phyloP scores from a whole-genome alignment of 2,888 invertebrate genomes.

The Patella pellucida region DNA sequence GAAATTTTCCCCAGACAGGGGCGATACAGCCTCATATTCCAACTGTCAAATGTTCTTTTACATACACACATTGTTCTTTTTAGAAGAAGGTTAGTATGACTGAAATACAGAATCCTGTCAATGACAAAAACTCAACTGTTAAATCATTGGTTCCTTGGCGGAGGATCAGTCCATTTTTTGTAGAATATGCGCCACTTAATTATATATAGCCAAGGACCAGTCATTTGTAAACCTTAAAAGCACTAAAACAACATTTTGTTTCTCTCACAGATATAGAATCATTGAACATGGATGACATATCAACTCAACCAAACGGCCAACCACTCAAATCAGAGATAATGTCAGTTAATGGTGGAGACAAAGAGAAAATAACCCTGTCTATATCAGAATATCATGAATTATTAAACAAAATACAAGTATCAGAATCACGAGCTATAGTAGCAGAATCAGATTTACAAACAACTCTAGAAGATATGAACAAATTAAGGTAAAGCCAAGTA shows the following conservation, averaged over 20 bases:
- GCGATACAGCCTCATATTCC: slow-evolving; percentile 15
- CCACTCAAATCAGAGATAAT: neutral
- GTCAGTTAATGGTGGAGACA: neutral
- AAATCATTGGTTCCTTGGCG: no score
- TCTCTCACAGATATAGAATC: slow-evolving; percentile 18
- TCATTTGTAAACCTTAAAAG: no score
- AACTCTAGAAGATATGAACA: slow-evolving; percentile 48
- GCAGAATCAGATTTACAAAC: slow-evolving; percentile 45
- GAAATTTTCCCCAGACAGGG: slow-evolving; percentile 27
- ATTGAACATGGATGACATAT: neutral
- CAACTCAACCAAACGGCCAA: neutral
- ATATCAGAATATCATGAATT: slow-evolving; percentile 38
- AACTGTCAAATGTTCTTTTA: neutral
- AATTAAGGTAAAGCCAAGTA: slow-evolving; percentile 42
- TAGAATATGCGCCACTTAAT: no score
- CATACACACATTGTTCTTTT: no score
- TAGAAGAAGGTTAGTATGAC: no score
- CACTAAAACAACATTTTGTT: neutral
- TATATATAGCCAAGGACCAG: no score
- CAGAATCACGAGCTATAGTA: slow-evolving; percentile 31
- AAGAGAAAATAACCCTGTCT: slow-evolving; percentile 20
- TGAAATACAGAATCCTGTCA: no score
- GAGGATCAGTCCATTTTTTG: no score
- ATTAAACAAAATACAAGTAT: slow-evolving; percentile 75
- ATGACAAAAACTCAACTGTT: no score